Percentiles rank a stretch among this genome's conserved stretches.
Evolutionary conservation across 2,888 invertebrate genomes (phyloP).

Genomic region (Loripinus fragilis): DNA sequence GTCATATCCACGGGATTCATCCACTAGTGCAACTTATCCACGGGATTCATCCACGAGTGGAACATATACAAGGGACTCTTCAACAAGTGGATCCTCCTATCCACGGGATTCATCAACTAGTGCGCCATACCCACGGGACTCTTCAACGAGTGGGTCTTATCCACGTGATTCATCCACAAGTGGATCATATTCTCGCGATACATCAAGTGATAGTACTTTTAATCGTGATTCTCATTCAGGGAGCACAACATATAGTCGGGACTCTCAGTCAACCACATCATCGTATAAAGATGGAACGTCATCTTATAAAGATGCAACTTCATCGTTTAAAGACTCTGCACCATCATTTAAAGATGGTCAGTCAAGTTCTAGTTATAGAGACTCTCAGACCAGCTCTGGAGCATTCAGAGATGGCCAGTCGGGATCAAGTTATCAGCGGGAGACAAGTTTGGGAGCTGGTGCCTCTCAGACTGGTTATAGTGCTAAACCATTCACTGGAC

Average conservation of each 20-base stretch:
- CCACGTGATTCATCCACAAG: constrained; percentile 39
- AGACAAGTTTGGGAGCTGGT: constrained; percentile 48
- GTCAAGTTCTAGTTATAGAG: constrained; percentile 44
- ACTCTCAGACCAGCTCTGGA: constrained; percentile 52
- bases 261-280: constrained; percentile 39
- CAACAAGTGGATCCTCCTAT: neutral
- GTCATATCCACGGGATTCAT: neutral
- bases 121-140: constrained; percentile 5
- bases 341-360: constrained; percentile 18
- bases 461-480: constrained; percentile 71
- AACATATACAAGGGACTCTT: neutral
- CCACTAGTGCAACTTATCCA: neutral
- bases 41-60: neutral
- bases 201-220: constrained; percentile 47
- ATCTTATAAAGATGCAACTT: neutral
- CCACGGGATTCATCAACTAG: neutral
- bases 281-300: constrained; percentile 29
- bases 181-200: constrained; percentile 48
- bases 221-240: constrained; percentile 52
- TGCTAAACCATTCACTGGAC: constrained; percentile 65
- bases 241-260: constrained; percentile 46
- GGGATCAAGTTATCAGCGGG: constrained; percentile 29
- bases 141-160: neutral
- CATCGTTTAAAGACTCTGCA: constrained; percentile 27
- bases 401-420: constrained; percentile 42